These are phyloP conservation scores for Argya squamiceps DNA, from an alignment of 2,797 vertebrate species.

Conservation along the genomic window DNA sequence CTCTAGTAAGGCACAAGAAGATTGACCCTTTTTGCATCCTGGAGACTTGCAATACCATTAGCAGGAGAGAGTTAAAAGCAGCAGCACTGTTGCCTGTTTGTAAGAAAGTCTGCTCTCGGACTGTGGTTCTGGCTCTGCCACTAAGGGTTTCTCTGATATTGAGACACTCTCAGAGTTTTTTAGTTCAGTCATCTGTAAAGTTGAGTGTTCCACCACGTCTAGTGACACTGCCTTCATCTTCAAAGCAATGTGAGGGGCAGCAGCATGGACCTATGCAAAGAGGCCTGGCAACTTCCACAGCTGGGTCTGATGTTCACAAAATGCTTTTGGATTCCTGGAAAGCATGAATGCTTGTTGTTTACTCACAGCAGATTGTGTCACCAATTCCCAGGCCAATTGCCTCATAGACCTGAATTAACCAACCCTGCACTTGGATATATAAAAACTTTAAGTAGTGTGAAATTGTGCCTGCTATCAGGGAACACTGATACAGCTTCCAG, in stretches of 20 bases:
- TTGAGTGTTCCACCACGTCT: background rate
- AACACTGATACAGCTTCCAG: background rate
- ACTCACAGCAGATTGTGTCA: conserved; percentile 19
- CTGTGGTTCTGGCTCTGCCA: background rate
- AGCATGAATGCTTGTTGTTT: background rate
- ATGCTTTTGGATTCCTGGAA: conserved; percentile 42
- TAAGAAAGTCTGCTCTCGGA: background rate
- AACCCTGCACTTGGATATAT: background rate
- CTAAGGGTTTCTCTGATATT: background rate
- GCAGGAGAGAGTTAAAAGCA: background rate
- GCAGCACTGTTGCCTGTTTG: background rate
- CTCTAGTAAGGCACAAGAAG: background rate
- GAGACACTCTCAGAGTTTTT: background rate
- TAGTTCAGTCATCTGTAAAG: background rate
- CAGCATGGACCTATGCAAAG: background rate
- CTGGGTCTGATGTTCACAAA: background rate
- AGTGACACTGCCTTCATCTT: background rate
- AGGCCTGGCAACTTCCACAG: background rate
- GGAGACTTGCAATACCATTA: background rate
- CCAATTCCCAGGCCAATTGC: conserved; percentile 12
- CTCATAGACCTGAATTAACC: conserved; percentile 17
- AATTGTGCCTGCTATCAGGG: background rate
- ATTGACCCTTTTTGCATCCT: background rate
- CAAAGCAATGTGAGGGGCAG: accelerated
- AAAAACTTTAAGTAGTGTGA: background rate